Conservation (phyloP, 2,797 vertebrate genomes). For the Carduelis carduelis region DNA sequence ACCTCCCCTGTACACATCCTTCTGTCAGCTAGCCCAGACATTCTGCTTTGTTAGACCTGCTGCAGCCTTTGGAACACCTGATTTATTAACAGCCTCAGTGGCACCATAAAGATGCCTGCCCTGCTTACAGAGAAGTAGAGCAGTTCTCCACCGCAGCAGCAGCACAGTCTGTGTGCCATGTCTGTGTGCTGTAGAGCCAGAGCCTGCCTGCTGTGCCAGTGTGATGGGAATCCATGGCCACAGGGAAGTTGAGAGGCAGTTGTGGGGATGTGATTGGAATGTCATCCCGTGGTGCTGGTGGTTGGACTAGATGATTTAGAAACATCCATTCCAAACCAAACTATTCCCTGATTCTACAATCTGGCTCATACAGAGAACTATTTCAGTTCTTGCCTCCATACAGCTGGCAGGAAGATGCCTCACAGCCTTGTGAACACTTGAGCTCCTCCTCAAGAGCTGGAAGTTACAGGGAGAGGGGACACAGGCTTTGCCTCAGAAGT, state of each 20-base stretch:
- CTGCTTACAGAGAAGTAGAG: neutral
- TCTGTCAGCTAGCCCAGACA: neutral
- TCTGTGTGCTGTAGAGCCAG: neutral
- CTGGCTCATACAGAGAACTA: neutral
- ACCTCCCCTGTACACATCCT: neutral
- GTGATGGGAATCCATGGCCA: too few relatives aligned
- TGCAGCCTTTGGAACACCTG: neutral
- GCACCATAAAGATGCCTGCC: neutral
- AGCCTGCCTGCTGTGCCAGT: neutral
- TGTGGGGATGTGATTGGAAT: neutral
- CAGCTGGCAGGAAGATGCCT: neutral
- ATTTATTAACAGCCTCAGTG: neutral
- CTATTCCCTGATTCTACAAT: neutral
- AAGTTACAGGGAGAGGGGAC: accelerated
- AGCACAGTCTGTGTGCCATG: neutral
- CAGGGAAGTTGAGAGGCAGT: neutral
- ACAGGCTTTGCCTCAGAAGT: neutral
- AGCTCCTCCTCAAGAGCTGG: neutral
- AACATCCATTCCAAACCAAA: neutral
- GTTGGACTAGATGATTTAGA: neutral
- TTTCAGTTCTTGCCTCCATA: neutral
- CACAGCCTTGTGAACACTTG: neutral
- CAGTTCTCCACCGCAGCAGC: neutral
- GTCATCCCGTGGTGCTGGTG: neutral
- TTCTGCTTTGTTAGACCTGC: neutral